A percentile compares a stretch with the other conserved stretches of the same genome.
phyloP scores from a whole-genome alignment of 2,797 vertebrate genomes.

The Eulemur coronatus region DNA sequence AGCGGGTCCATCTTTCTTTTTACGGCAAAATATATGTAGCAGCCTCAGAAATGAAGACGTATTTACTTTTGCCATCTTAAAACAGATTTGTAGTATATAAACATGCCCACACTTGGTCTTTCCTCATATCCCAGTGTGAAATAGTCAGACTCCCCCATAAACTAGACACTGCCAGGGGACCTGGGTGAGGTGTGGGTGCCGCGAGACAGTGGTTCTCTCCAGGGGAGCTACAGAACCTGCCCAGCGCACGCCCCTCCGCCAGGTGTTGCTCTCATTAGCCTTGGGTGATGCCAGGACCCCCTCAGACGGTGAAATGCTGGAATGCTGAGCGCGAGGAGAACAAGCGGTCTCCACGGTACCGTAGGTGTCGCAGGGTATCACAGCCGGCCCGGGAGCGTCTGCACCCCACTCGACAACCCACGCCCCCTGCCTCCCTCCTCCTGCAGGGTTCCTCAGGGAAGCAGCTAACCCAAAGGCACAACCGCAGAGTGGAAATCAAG shows the following conservation, averaged over 20 bases:
- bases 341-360: not conserved
- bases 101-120: not conserved
- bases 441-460: not conserved
- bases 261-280: no score
- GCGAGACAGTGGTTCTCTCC: fast-evolving
- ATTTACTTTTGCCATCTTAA: not conserved
- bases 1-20: not conserved
- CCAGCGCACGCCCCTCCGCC: fast-evolving
- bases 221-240: no score
- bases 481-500: not conserved
- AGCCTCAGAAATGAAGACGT: not conserved
- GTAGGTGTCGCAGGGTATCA: no score
- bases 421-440: no score
- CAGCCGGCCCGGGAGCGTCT: not conserved
- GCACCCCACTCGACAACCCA: not conserved
- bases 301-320: not conserved
- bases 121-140: not conserved
- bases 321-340: no score
- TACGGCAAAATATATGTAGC: not conserved
- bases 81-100: not conserved
- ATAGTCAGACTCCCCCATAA: not conserved
- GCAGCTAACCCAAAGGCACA: not conserved
- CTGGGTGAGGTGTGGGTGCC: not conserved
- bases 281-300: not conserved
- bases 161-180: not conserved